phyloP scores from a whole-genome alignment of 2,113 vertebrate genomes.

The Vombatus ursinus region DNA sequence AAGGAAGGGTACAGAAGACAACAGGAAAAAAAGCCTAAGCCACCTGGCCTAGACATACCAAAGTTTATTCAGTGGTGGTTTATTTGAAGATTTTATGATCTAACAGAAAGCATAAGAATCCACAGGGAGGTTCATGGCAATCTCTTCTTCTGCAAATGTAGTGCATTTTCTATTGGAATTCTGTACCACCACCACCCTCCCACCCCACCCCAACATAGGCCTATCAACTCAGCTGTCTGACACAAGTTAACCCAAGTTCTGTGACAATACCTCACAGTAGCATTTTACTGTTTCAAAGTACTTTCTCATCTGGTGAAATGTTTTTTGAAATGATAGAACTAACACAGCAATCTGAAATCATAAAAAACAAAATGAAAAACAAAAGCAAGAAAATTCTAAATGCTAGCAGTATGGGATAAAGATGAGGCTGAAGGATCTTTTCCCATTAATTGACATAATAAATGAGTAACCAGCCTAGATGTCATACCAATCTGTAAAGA shows the following conservation, averaged over 20 bases:
- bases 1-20: background rate
- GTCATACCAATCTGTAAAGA: background rate
- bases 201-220: background rate
- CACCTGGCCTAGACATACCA: background rate
- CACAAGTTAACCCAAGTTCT: background rate
- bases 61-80: background rate
- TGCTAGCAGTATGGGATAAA: rapidly evolving
- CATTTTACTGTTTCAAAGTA: background rate
- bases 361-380: background rate
- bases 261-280: background rate
- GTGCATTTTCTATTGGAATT: background rate
- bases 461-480: background rate
- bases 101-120: background rate
- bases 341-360: background rate
- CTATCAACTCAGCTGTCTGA: background rate
- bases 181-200: background rate
- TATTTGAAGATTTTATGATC: background rate
- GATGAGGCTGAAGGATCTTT: no score
- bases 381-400: background rate
- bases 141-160: background rate
- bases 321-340: slow-evolving; percentile 2
- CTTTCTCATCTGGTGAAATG: background rate
- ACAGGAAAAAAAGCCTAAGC: background rate
- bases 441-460: background rate
- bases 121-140: background rate